Evolutionary conservation across 2,113 vertebrate species (phyloP).

Genomic region (Seriola dumerili): DNA sequence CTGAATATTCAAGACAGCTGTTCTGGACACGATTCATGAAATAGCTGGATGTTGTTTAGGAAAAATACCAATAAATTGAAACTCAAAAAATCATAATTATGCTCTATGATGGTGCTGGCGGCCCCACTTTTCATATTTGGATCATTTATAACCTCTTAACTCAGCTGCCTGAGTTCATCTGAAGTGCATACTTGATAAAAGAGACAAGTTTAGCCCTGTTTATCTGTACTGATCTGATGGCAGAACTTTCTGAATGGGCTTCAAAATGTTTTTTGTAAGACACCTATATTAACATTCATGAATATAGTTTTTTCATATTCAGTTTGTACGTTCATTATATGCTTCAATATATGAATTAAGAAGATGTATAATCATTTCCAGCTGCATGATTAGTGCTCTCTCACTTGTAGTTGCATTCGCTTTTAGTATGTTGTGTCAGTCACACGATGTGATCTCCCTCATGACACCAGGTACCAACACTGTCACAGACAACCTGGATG

Average conservation of each 20-base stretch:
- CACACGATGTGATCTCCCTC: neutral
- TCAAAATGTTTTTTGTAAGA: neutral
- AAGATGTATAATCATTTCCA: neutral
- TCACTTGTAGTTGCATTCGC: slow-evolving; percentile 1
- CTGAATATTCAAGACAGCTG: slow-evolving; percentile 14
- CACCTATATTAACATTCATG: neutral
- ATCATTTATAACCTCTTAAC: neutral
- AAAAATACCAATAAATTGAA: neutral
- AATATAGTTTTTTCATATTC: neutral
- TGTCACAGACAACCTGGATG: slow-evolving; percentile 23
- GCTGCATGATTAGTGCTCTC: neutral
- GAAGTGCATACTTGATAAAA: neutral
- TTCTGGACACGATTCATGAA: neutral
- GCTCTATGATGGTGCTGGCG: neutral
- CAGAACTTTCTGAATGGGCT: neutral
- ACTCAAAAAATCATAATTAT: neutral
- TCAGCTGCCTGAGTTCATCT: neutral
- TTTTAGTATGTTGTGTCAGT: neutral
- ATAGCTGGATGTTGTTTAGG: neutral
- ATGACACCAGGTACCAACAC: slow-evolving; percentile 9
- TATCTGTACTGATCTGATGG: neutral
- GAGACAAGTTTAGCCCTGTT: neutral
- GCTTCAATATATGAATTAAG: neutral
- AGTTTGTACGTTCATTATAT: neutral
- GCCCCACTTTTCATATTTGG: neutral